Base-by-base conservation (phyloP, 2,888 invertebrate genomes). In the Cephus runcator region DNA sequence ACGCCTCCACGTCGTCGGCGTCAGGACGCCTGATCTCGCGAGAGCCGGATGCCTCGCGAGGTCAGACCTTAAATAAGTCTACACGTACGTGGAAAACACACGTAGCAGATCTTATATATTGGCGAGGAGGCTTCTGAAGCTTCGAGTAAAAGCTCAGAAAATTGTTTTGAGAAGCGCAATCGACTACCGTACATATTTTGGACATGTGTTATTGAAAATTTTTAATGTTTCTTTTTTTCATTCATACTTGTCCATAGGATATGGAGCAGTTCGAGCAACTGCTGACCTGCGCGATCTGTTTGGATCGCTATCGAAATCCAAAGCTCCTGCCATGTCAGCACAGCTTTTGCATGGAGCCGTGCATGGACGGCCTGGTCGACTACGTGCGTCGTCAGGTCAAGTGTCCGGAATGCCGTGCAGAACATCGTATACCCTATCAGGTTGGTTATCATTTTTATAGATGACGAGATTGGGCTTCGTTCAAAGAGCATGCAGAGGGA, bases 261-360 rank as follows among this genome's bases (percentile, higher is more conserved):
- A 98, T 97, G 97, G 97, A 97, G 94, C 97, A 97, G 94, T 97
- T 98, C 92, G 99, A 99, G 93, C 98, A 98, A 93, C 94, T 99
- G 92, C 94, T 99, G 91, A 98, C 98, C 86, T 99, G 99, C 93
- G 97, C 99, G 92, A 98, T 99, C 91, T 99, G 99, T 92, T 93
- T 99, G 92, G 99, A 99, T 93, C 95, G 99, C 89, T 99, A 97
- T 93, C 94, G 97, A 89, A 98, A 98, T 92, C 99, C 99, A n/a
- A 99, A 99, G 93, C 94, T 99, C 91, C 93, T 99, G 91, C 99
- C 99, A 95, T 99, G 99, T 92, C 99, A 99, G 94, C 99, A 99
- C 95, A 99, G 99, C 88, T 99, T 98, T 93, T 99, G 99, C 91
- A 97, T 98, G 96, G 98, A 98, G 90, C 99, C 99, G 77, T 99